Base-by-base conservation (phyloP, 2,888 invertebrate species). In the Pycnomerus fuliginosus region DNA sequence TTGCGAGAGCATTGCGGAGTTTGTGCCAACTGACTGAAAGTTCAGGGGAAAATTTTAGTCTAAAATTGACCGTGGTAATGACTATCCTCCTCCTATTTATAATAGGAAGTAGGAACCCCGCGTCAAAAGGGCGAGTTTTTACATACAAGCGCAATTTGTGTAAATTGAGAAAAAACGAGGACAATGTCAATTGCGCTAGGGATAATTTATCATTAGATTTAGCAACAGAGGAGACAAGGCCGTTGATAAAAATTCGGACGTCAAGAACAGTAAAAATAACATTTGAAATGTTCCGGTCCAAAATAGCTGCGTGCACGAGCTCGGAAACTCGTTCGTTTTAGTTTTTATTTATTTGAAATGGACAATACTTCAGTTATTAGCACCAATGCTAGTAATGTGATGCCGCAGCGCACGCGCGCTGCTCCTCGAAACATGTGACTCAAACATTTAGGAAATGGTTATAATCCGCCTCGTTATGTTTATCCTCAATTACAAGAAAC, bases 181-280 rank as follows among this genome's bases (percentile, higher is more conserved):
- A 23, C 22, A 7, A 20, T 7, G 16, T 25, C 16, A 36, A 28
- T 12, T 36, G 36, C 34, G 25, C 16, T 35, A 3, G 8, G 11
- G 3, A 24, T 24, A 29, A 32, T 16, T 16, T 10, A 13, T 23
- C 20, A 15, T 23, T n/a, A 23, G 35, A 34, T 35, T 43, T 20
- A 20, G 42, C 27, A 36, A 37, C 35, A 20, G 27, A 25, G 11
- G 30, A 16, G 15, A 25, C 60, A 61, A 61, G 58, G 59, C 51
- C 54, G 50, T 44, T 56, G 53, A 56, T 53, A 56, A 55, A 33
- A 55, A 48, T 50, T 53, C 53, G 50, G 58, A 64, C 67, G 65
- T 64, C 64, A 63, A 55, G 50, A 53, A 53, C 54, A 47, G 59
- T 64, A 67, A 67, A 67, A 66, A 67, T 66, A 65, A 62, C 63